These are phyloP conservation scores for Macrotus californicus DNA, from an alignment of 2,113 vertebrate genomes.

Conservation along the genomic window DNA sequence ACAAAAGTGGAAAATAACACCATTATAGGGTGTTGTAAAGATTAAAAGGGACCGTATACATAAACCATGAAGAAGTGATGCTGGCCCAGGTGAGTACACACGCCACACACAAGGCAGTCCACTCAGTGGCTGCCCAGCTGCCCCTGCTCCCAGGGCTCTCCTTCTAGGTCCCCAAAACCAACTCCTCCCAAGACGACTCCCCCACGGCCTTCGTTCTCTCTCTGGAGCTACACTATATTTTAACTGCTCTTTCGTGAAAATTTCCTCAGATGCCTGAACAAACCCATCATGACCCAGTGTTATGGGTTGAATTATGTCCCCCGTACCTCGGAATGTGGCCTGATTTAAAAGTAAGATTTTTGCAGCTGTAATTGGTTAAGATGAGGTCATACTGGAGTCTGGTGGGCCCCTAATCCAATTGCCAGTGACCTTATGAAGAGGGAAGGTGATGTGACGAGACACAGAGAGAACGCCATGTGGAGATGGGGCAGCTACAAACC, in stretches of 20 bases:
- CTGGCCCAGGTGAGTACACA: background rate
- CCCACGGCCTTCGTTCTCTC: background rate
- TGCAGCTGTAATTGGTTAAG: background rate
- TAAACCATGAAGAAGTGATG: background rate
- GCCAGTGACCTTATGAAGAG: background rate
- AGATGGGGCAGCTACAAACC: accelerated
- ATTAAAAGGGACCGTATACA: background rate
- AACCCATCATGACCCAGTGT: background rate
- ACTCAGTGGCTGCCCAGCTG: background rate
- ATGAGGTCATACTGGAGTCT: background rate
- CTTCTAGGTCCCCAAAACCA: background rate
- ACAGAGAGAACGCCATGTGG: background rate
- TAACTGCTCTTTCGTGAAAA: background rate
- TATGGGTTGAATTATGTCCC: background rate
- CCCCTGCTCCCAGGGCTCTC: background rate
- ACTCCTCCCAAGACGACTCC: too few species aligned
- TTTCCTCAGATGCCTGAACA: background rate
- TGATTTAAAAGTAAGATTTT: background rate
- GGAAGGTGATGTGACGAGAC: background rate
- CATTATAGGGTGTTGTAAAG: too few species aligned
- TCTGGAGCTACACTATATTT: too few species aligned
- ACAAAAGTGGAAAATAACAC: background rate
- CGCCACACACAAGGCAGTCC: background rate
- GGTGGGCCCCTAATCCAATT: background rate
- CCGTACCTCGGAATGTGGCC: background rate